Conservation (phyloP, 2,797 vertebrate genomes). For the Harpagifer antarcticus region DNA sequence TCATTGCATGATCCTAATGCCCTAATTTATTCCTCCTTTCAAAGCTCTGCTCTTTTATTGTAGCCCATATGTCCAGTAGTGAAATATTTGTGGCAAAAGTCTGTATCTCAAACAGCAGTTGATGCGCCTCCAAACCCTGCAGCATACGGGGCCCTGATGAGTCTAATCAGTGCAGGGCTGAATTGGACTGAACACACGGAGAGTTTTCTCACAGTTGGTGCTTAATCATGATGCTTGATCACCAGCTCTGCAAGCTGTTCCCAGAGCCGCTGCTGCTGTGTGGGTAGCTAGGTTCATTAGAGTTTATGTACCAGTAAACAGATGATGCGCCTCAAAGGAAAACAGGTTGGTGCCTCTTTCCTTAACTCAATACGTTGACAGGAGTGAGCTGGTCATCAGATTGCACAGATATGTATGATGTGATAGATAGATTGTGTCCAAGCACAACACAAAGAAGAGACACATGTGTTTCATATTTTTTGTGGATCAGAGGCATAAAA, state of each 20-base stretch:
- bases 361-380: conserved; percentile 30
- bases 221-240: conserved; percentile 84
- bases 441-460: neutral
- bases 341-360: conserved; percentile 35
- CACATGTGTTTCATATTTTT: conserved; percentile 19
- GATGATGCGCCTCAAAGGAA: conserved; percentile 63
- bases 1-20: neutral
- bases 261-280: conserved; percentile 63
- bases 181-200: conserved; percentile 77
- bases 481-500: conserved; percentile 7
- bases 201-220: conserved; percentile 80
- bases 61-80: conserved; percentile 59
- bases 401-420: conserved; percentile 7
- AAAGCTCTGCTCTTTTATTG: conserved; percentile 41
- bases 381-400: conserved; percentile 27
- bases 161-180: conserved; percentile 76
- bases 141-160: conserved; percentile 74
- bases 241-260: conserved; percentile 81
- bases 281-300: conserved; percentile 68
- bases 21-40: conserved; percentile 1
- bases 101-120: conserved; percentile 65
- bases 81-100: conserved; percentile 60
- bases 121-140: conserved; percentile 64
- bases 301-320: conserved; percentile 74
- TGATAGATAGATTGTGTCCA: neutral